Conservation (phyloP, 2,888 invertebrate species). For the Endomychus coccineus region DNA sequence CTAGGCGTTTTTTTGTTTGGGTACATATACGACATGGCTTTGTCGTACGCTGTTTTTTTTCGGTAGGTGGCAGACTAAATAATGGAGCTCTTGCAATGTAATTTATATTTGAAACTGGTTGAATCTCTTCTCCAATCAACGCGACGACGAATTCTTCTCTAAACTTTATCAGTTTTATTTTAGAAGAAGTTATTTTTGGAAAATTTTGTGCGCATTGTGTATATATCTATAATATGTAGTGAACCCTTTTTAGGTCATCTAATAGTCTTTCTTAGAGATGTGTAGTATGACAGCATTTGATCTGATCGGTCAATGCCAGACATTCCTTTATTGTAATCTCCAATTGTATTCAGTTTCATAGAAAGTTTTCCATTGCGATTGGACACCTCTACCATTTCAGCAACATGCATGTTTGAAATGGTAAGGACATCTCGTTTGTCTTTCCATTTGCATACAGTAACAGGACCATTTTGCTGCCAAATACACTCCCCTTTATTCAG, state of each 20-base stretch:
- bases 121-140: conserved; percentile 22
- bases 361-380: conserved; percentile 24
- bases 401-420: conserved; percentile 25
- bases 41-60: conserved; percentile 22
- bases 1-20: conserved; percentile 21
- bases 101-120: conserved; percentile 20
- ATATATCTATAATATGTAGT: conserved; percentile 8
- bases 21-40: conserved; percentile 19
- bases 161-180: conserved; percentile 24
- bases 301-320: conserved; percentile 24
- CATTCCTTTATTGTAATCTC: conserved; percentile 25
- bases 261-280: conserved; percentile 24
- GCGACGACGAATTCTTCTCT: conserved; percentile 22
- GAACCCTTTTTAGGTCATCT: conserved; percentile 18
- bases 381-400: conserved; percentile 22
- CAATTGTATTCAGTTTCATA: conserved; percentile 25
- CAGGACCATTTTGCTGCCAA: conserved; percentile 22
- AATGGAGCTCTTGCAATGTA: too few species aligned
- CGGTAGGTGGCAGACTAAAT: too few species aligned
- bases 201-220: conserved; percentile 24
- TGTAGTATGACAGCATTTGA: conserved; percentile 24
- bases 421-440: conserved; percentile 22
- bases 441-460: conserved; percentile 23
- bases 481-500: conserved; percentile 24
- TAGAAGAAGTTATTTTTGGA: conserved; percentile 24